Percentiles rank a stretch among this genome's conserved stretches.
Evolutionary conservation across 2,888 invertebrate species (phyloP).

Genomic region (Nephrocerus scutellatus): DNA sequence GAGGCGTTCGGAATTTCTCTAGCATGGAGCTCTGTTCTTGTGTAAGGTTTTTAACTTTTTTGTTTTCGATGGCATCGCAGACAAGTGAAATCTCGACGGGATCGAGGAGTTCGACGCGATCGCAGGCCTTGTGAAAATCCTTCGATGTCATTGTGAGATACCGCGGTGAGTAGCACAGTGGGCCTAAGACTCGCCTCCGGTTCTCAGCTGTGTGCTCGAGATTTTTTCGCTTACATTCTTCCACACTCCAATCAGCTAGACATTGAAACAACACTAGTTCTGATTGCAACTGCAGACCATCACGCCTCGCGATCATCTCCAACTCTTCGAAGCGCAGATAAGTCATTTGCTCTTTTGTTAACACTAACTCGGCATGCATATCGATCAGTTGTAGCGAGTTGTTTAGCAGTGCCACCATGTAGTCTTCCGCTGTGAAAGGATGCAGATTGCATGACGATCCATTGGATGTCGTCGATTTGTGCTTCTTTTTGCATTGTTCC

Average conservation of each 20-base stretch:
- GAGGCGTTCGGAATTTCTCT: constrained; percentile 42
- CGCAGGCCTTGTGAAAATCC: constrained; percentile 43
- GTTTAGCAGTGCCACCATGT: constrained; percentile 42
- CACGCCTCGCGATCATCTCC: constrained; percentile 45
- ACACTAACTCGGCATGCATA: constrained; percentile 45
- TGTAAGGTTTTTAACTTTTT: constrained; percentile 42
- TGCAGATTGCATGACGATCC: constrained; percentile 33
- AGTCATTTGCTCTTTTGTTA: constrained; percentile 38
- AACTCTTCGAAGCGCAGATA: constrained; percentile 45
- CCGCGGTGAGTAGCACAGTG: constrained; percentile 42
- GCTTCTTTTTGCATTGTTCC: constrained; percentile 26
- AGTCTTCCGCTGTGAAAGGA: constrained; percentile 46
- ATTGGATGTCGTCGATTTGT: constrained; percentile 18
- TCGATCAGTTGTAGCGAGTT: constrained; percentile 47
- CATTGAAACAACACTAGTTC: constrained; percentile 45
- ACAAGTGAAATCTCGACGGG: constrained; percentile 40
- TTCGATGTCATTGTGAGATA: constrained; percentile 38
- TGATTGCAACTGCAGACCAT: constrained; percentile 42
- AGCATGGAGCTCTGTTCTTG: constrained; percentile 42
- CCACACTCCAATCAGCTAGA: constrained; percentile 45
- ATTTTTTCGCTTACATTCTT: constrained; percentile 43
- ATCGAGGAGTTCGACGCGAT: constrained; percentile 43
- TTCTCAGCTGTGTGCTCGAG: constrained; percentile 43
- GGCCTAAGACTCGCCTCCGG: constrained; percentile 43
- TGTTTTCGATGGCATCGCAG: constrained; percentile 40